Percentiles rank a stretch among this genome's conserved stretches.
Conservation (phyloP, 2,888 invertebrate genomes). For the Conistra vaccinii region DNA sequence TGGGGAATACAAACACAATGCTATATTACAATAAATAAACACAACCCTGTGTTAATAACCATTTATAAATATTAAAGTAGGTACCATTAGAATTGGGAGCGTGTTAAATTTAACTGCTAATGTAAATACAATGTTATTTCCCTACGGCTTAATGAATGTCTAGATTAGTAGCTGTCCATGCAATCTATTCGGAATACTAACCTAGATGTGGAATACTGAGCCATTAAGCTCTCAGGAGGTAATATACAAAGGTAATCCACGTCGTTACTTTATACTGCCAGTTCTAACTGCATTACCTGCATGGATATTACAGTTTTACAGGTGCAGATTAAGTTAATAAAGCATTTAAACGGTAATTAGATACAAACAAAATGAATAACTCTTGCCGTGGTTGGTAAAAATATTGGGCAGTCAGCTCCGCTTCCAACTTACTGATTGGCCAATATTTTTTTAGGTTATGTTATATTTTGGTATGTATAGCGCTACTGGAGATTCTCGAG, state of each 20-base stretch:
- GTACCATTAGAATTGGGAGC: not conserved
- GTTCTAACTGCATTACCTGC: conserved; percentile 36
- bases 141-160: conserved; percentile 38
- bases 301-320: conserved; percentile 25
- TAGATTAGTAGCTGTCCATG: conserved; percentile 50
- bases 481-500: not conserved
- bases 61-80: conserved; percentile 1
- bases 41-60: not conserved
- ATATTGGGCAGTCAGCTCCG: not conserved
- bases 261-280: conserved; percentile 52
- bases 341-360: not conserved
- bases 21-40: not conserved
- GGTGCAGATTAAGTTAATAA: not conserved
- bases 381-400: no score
- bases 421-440: not conserved
- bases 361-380: not conserved
- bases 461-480: not conserved
- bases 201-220: conserved; percentile 45
- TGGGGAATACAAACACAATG: not conserved
- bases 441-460: not conserved
- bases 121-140: conserved; percentile 39
- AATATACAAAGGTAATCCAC: conserved; percentile 49
- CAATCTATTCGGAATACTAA: conserved; percentile 56
- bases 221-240: conserved; percentile 50
- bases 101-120: conserved; percentile 33